Conservation (phyloP, 2,888 invertebrate genomes). For the Oscheius onirici region DNA sequence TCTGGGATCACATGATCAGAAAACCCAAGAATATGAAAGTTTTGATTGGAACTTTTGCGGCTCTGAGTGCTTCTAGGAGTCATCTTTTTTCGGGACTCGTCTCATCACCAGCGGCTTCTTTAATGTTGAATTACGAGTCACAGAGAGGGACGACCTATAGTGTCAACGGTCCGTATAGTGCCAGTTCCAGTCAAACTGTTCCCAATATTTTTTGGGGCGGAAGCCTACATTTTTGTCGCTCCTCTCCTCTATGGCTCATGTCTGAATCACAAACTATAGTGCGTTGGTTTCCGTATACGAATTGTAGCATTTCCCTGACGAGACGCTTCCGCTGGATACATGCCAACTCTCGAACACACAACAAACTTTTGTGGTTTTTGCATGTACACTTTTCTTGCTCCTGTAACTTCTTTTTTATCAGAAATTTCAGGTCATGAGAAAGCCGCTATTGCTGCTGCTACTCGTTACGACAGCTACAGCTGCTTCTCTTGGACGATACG, state of each 20-base stretch:
- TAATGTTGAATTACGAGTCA: too few species aligned
- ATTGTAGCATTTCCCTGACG: constrained; percentile 3
- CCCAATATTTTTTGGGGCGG: background rate
- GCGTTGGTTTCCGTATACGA: background rate
- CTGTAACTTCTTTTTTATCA: background rate
- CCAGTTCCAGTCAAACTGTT: background rate
- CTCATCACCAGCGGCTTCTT: too few species aligned
- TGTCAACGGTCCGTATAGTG: too few species aligned
- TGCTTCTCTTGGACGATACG: constrained; percentile 8
- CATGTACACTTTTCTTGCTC: background rate
- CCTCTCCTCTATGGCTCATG: background rate
- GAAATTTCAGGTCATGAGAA: constrained; percentile 8
- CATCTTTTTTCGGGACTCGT: too few species aligned
- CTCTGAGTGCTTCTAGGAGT: too few species aligned
- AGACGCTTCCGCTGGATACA: background rate
- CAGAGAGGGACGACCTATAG: background rate
- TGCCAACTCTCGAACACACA: constrained; percentile 1
- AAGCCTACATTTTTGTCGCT: background rate
- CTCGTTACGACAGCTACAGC: constrained; percentile 10
- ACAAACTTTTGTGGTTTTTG: background rate
- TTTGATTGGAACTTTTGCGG: background rate
- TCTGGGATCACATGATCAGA: background rate
- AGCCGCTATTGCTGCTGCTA: constrained; percentile 14
- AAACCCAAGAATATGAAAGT: background rate
- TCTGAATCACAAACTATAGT: constrained; percentile 1